These are phyloP conservation scores for Neodon shergylaensis DNA, from an alignment of 2,113 vertebrate species.

Conservation along the genomic window DNA sequence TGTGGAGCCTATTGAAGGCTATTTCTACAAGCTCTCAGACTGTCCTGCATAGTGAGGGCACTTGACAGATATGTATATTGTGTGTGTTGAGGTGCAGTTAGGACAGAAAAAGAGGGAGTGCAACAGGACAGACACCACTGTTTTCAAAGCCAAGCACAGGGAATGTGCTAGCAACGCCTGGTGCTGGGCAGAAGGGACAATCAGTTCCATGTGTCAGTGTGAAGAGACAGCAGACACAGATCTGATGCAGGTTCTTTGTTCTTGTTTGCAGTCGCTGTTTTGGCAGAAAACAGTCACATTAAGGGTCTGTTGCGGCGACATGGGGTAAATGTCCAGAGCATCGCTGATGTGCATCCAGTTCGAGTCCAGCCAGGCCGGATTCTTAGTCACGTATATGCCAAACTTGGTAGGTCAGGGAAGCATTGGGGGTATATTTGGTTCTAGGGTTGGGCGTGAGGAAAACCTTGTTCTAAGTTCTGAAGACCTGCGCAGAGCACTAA, in stretches of 20 bases:
- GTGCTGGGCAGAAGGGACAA: not conserved
- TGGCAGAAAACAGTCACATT: slow-evolving; percentile 94
- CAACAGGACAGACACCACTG: not conserved
- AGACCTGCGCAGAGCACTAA: not conserved
- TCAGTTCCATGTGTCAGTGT: rapidly evolving
- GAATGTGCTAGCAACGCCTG: not conserved
- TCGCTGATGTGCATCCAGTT: slow-evolving; percentile 92
- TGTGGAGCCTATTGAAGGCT: not conserved
- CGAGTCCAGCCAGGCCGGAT: slow-evolving; percentile 95
- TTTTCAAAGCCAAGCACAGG: slow-evolving; percentile 10
- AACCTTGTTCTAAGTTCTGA: not conserved
- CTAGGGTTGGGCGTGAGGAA: not conserved
- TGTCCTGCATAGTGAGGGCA: not conserved
- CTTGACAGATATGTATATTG: not conserved
- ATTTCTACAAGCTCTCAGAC: slow-evolving; percentile 34
- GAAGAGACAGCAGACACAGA: not conserved
- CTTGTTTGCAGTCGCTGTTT: slow-evolving; percentile 90
- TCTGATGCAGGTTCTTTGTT: not conserved
- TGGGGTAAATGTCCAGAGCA: slow-evolving; percentile 91
- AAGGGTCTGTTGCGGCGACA: slow-evolving; percentile 89
- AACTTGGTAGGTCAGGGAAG: slow-evolving; percentile 89
- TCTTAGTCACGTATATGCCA: slow-evolving; percentile 96
- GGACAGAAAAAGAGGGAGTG: not conserved
- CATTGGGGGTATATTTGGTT: not conserved
- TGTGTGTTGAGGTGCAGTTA: not conserved